These are phyloP conservation scores for Hyppa rectilinea DNA, from an alignment of 2,888 invertebrate genomes.

Conservation along the genomic window DNA sequence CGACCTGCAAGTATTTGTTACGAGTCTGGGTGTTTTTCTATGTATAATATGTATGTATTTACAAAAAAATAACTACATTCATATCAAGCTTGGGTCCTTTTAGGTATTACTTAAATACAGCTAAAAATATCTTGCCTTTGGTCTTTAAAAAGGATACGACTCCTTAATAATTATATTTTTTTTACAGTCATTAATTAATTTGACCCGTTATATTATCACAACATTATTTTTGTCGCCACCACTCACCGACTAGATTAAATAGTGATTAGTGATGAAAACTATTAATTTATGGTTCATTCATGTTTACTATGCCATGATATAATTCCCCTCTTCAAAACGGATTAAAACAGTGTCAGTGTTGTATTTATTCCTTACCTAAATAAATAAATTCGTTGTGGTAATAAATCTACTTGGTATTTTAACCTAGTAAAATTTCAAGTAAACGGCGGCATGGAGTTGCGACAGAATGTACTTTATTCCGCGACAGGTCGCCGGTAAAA, in stretches of 20 bases:
- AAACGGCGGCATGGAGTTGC: slow-evolving; percentile 22
- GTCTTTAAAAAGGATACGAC: neutral
- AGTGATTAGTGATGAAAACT: neutral
- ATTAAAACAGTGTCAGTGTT: neutral
- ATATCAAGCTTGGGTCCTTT: neutral
- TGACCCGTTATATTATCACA: neutral
- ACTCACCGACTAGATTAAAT: neutral
- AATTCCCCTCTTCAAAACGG: neutral
- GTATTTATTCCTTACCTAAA: neutral
- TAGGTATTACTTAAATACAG: neutral
- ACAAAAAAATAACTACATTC: too few relatives aligned
- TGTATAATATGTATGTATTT: too few relatives aligned
- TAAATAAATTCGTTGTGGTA: neutral
- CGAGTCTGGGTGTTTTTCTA: too few relatives aligned
- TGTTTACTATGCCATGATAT: neutral
- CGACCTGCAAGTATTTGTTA: too few relatives aligned
- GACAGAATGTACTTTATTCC: slow-evolving; percentile 36
- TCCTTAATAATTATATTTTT: neutral
- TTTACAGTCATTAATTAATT: neutral
- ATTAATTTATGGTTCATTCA: neutral
- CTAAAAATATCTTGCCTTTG: neutral
- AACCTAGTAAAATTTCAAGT: slow-evolving; percentile 50
- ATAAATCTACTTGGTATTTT: slow-evolving; percentile 32
- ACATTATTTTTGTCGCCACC: neutral
- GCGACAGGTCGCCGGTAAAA: slow-evolving; percentile 41